Base-by-base conservation (phyloP, 2,888 invertebrate genomes). In the Drosophila lacicola region DNA sequence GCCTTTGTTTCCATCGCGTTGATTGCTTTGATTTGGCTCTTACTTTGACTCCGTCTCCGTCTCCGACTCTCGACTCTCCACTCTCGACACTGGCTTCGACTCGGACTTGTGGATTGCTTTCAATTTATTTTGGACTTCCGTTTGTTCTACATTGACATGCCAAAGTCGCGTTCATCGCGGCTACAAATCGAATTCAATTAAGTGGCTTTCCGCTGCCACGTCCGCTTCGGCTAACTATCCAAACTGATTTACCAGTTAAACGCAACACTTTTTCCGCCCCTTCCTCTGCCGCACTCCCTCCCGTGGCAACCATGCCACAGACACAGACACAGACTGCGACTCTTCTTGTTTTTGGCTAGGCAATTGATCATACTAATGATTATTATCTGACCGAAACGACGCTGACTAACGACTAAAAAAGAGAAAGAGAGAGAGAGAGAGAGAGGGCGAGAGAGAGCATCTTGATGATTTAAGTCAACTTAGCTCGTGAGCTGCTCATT, bases 341-440 rank as follows among this genome's bases (percentile, higher is more conserved):
- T 33, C 42, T 56, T 41, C 17, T 36, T 19, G 11, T 33, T 37
- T 36, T 73, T 54, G 39, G 56, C 65, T 44, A 50, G 72, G 70
- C 88, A 83, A 83, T 83, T 83, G 83, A 88, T 83, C 83, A 80
- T 68, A 86, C 88, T 83, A 83, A 83, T 83, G 83, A 83, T 83
- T 83, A 83, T 83, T 88, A 83, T 83, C 86, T 86, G 72, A 57
- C 62, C 45, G 51, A 57, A 67, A 47, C 66, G 67, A 57, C 47
- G 42, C 51, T 54, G 21, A 61, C 66, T 58, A 76, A 58, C 77
- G 66, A 76, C 74, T 50, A 60, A 74, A 11, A 10, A 3, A 36
- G 33, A 13, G 14, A 14, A 9, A 17, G 4, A 13, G 14, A 17
- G 25, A 19, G 29, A 49, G 10, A 8, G 13, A 13, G 13, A 37